Evolutionary conservation across 2,113 vertebrate genomes (phyloP).

Genomic region (Saguinus midas): DNA sequence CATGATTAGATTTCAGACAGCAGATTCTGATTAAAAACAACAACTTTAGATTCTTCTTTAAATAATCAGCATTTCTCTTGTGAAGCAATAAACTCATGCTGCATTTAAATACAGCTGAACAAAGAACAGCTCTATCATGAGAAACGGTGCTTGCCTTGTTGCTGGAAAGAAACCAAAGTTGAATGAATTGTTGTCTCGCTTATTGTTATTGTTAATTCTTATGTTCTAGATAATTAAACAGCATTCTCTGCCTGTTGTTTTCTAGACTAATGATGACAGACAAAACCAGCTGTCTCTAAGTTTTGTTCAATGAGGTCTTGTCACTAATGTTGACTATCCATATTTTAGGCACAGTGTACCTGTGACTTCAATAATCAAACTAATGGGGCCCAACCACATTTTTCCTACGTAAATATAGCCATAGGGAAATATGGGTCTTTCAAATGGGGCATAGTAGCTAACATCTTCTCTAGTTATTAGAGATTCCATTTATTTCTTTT

Average conservation of each 20-base stretch:
- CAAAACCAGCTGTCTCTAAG: conserved; percentile 13
- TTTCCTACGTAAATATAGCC: not conserved
- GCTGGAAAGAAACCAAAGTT: not conserved
- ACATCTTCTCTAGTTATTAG: not conserved
- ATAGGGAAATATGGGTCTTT: not conserved
- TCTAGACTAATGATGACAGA: not conserved
- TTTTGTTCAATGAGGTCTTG: conserved; percentile 12
- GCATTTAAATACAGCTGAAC: conserved; percentile 8
- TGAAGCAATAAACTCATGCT: not conserved
- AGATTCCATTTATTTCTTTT: not conserved
- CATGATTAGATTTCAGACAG: conserved; percentile 13
- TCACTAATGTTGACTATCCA: not conserved
- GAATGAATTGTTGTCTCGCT: not conserved
- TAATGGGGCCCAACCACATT: not conserved
- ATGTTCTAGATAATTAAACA: not conserved
- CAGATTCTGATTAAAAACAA: not conserved
- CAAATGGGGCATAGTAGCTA: not conserved
- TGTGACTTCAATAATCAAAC: not conserved
- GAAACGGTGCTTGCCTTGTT: not conserved
- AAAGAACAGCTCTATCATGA: not conserved
- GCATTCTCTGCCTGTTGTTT: not conserved
- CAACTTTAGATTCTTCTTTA: not conserved
- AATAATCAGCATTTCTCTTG: not conserved
- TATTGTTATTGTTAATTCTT: not conserved
- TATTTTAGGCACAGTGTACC: not conserved